These are phyloP conservation scores for Hippoglossus stenolepis DNA, from an alignment of 2,113 vertebrate genomes.

Conservation along the genomic window DNA sequence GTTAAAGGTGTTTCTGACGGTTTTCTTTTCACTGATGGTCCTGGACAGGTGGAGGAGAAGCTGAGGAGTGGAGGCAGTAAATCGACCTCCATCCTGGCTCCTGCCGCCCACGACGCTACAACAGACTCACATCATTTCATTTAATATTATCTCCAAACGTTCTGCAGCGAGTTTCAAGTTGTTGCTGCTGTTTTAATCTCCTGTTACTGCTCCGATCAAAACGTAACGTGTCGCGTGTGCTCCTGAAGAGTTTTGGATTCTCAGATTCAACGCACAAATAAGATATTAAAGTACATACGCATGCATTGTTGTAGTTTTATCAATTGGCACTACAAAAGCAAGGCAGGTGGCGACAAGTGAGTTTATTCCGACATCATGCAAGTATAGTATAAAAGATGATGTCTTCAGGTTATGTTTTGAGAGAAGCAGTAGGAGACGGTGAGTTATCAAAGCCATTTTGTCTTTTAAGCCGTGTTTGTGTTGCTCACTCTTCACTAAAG, in stretches of 20 bases:
- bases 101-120: background rate
- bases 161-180: too few species aligned
- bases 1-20: background rate
- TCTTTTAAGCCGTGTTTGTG: background rate
- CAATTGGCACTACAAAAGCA: conserved; percentile 55
- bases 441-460: conserved; percentile 7
- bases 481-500: background rate
- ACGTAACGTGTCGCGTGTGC: conserved; percentile 28
- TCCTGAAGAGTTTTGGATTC: conserved; percentile 39
- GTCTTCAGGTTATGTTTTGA: conserved; percentile 43
- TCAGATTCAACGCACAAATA: conserved; percentile 45
- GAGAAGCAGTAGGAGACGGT: conserved; percentile 31
- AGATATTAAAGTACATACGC: conserved; percentile 52
- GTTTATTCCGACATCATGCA: conserved; percentile 53
- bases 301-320: conserved; percentile 62
- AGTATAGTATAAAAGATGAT: conserved; percentile 48
- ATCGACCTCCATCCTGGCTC: background rate
- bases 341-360: conserved; percentile 44
- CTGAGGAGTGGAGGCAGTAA: background rate
- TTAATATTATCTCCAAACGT: background rate
- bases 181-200: background rate
- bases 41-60: background rate
- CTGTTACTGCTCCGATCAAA: conserved; percentile 41
- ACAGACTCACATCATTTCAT: background rate
- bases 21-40: background rate